A percentile compares a stretch with the other conserved stretches of the same genome.
These are phyloP conservation scores for Callospermophilus lateralis DNA, from an alignment of 2,113 vertebrate genomes.

Conservation along the genomic window DNA sequence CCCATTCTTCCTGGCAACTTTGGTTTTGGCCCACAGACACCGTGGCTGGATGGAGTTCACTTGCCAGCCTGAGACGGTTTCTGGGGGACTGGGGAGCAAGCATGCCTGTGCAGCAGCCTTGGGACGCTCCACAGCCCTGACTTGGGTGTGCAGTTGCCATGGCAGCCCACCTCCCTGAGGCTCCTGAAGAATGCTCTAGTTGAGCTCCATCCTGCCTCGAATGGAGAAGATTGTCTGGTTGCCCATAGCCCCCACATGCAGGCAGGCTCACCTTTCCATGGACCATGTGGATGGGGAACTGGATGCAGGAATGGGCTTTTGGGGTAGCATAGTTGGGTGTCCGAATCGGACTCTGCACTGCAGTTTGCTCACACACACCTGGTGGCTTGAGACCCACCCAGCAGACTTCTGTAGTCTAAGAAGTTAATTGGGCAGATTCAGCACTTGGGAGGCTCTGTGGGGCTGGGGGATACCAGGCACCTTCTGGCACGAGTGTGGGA, in stretches of 20 bases:
- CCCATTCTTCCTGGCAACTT: background rate
- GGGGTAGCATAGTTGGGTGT: rapidly evolving
- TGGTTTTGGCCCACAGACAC: too few species aligned
- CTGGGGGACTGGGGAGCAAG: background rate
- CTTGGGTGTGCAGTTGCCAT: background rate
- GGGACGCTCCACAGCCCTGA: background rate
- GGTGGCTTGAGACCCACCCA: too few species aligned
- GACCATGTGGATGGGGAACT: rapidly evolving
- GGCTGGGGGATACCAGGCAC: background rate
- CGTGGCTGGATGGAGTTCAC: background rate
- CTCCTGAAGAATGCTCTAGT: rapidly evolving
- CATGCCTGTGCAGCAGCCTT: background rate
- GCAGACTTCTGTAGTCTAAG: rapidly evolving
- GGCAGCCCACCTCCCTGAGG: rapidly evolving
- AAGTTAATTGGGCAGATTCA: too few species aligned
- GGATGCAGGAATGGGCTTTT: background rate
- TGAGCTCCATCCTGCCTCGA: background rate
- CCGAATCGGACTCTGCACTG: background rate
- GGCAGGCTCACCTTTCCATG: too few species aligned
- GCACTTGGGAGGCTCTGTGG: background rate
- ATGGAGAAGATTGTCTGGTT: background rate
- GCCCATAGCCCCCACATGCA: rapidly evolving
- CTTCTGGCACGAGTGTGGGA: background rate
- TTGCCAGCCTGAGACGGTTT: background rate
- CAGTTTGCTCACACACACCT: background rate